Base-by-base conservation (phyloP, 2,888 invertebrate species). In the Teinopalpus imperialis region DNA sequence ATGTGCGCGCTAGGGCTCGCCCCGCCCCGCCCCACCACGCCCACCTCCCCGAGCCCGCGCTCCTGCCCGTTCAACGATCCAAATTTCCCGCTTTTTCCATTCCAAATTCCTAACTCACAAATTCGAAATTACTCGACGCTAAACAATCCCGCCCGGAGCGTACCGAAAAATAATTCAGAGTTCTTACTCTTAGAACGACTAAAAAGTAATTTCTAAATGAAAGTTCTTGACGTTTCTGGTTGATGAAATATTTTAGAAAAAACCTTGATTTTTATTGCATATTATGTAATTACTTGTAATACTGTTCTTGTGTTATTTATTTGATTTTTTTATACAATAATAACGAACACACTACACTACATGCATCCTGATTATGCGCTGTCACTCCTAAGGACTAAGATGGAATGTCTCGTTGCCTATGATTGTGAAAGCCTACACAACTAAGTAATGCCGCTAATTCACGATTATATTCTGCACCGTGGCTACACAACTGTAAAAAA, bases 101-200 rank as follows among this genome's bases (percentile, higher is more conserved):
- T 73, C 71, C 71, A 69, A 76, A 79, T 79, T 73, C 72, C 74
- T 53, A 77, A 78, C 72, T 67, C 67, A 57, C 55, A 66, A 73
- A 71, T 74, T 74, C 66, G 63, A 77, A 80, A 81, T 78, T 71
- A 67, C 68, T 69, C 66, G 65, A 65, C 61, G 63, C 59, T 53
- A 58, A 76, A 73, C 72, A 73, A 79, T 78, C 71, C 61, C 57
- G 54, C 44, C 39, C 57, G 43, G 49, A 52, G 52, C 56, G 57
- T 62, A 63, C 59, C 9, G 27, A 27, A 16, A 24, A 35, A 41
- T 29, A 32, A 34, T 40, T 41, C 29, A 9, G 12, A 45, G 26
- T 34, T 45, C 23, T 24, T 34, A 45, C 24, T 27, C 8, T 39
- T 13, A 7, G 14, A 20, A 39, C 21, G 26, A 34, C 24, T 13